Percentiles rank a stretch among this genome's conserved stretches.
Conservation (phyloP, 2,888 invertebrate genomes). For the Caenorhabditis parvicauda region DNA sequence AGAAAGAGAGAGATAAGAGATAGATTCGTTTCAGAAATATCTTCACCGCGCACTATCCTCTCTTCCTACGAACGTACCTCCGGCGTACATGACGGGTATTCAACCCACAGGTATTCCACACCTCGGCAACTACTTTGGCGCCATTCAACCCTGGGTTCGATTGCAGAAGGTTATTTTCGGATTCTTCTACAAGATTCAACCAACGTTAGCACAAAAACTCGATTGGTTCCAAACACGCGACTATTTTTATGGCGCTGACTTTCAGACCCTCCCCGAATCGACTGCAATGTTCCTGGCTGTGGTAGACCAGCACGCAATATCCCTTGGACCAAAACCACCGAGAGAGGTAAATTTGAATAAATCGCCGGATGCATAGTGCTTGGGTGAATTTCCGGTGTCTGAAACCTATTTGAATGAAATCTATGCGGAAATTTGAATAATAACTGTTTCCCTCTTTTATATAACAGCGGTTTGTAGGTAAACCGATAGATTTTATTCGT, state of each 20-base stretch:
- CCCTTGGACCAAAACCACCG: constrained; percentile 29
- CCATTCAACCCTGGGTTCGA: constrained; percentile 80
- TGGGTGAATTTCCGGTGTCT: too few relatives aligned
- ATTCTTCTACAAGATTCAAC: background rate
- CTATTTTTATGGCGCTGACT: too few relatives aligned
- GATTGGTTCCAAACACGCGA: background rate
- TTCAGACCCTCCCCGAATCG: constrained; percentile 8
- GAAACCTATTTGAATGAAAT: too few relatives aligned
- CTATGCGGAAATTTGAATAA: too few relatives aligned
- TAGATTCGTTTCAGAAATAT: constrained; percentile 2
- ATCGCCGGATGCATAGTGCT: too few relatives aligned
- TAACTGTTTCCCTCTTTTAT: too few relatives aligned
- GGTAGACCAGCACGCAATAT: constrained; percentile 60
- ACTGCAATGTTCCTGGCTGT: constrained; percentile 43
- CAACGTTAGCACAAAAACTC: background rate
- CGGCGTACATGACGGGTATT: constrained; percentile 72
- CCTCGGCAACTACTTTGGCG: constrained; percentile 94
- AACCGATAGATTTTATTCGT: too few relatives aligned
- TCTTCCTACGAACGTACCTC: constrained; percentile 2
- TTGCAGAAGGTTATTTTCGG: constrained; percentile 69
- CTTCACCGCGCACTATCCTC: background rate
- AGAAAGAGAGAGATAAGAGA: too few relatives aligned
- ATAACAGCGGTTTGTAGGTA: too few relatives aligned
- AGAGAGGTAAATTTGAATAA: constrained; percentile 18
- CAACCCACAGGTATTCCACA: constrained; percentile 93